Evolutionary conservation across 2,888 invertebrate species (phyloP).

Genomic region (Sesamia inferens): DNA sequence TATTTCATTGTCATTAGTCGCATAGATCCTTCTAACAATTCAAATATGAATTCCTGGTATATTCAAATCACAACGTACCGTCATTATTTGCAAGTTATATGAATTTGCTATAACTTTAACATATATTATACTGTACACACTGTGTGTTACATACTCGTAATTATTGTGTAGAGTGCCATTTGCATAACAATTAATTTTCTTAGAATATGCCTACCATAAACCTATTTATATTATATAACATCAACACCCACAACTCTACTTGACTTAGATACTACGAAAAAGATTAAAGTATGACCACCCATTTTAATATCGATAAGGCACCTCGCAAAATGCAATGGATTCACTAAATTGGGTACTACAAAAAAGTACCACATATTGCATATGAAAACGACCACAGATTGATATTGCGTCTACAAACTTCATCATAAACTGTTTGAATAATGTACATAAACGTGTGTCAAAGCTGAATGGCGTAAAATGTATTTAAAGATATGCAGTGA

Average conservation of each 20-base stretch:
- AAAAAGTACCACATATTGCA: conserved; percentile 36
- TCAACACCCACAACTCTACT: too few species aligned
- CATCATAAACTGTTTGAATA: conserved; percentile 72
- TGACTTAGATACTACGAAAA: too few species aligned
- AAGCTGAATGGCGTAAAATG: conserved; percentile 67
- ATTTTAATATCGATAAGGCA: conserved; percentile 21
- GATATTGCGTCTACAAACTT: conserved; percentile 58
- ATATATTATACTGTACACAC: too few species aligned
- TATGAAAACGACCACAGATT: conserved; percentile 58
- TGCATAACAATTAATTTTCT: too few species aligned
- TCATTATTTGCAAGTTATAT: background rate
- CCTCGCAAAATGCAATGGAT: conserved; percentile 38
- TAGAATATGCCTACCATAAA: too few species aligned
- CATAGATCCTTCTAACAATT: too few species aligned
- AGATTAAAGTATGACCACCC: background rate
- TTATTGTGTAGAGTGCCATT: too few species aligned
- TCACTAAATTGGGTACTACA: conserved; percentile 3
- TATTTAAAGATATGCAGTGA: conserved; percentile 70
- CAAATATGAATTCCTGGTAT: too few species aligned
- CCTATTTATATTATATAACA: too few species aligned
- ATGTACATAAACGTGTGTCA: conserved; percentile 62
- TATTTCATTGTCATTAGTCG: background rate
- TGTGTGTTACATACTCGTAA: too few species aligned
- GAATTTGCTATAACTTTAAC: background rate
- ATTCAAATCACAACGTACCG: background rate